Base-by-base conservation (phyloP, 2,113 vertebrate species). In the Nibea coibor region DNA sequence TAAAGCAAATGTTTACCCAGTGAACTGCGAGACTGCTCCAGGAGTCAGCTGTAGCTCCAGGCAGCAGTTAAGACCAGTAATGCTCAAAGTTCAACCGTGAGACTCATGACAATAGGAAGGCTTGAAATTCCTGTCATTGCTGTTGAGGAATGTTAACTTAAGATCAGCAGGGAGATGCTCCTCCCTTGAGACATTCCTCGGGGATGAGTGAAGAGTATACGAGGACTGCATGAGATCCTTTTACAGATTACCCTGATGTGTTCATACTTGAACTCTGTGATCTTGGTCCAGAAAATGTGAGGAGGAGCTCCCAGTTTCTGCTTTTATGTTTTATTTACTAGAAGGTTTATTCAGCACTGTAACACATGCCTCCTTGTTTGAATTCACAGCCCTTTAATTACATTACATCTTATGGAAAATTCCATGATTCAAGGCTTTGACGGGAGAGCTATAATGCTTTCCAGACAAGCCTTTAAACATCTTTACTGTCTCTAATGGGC, bases 121-220 rank as follows among this genome's bases (percentile, higher is more conserved):
- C 26, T 20, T 51, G 59, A 89, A 80, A 79, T 89, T 89, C 79
- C 66, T 78, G 47, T 14, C 8, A 20, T 26, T 67, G 71, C 75
- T 66, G 70, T 62, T 15, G 31, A 86, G 69, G 88, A 92, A 88
- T 93, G 88, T 72, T 73, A 75, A 82, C 26, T 83, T 75, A 28
- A 75, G 88, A 87, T 81, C 16, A 87, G 26, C 77, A 51, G 68
- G 64, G 62, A 62, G 66, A 83, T 48, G 65, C 69, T 43, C 73
- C 82, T 79, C 89, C 73, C 78, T 56, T 0, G 56, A 80, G 67
- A 87, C 76, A 91, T 91, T 91, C 89, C 89, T 57, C 53, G 64
- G 5, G 71, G 74, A 85, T 74, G 79, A 87, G 76, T 56, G 73
- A 83, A 80, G 73, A 59, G 12, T 17, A 24, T 22, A 35, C 20